phyloP scores from a whole-genome alignment of 2,797 vertebrate species.

The Cossypha heuglini region DNA sequence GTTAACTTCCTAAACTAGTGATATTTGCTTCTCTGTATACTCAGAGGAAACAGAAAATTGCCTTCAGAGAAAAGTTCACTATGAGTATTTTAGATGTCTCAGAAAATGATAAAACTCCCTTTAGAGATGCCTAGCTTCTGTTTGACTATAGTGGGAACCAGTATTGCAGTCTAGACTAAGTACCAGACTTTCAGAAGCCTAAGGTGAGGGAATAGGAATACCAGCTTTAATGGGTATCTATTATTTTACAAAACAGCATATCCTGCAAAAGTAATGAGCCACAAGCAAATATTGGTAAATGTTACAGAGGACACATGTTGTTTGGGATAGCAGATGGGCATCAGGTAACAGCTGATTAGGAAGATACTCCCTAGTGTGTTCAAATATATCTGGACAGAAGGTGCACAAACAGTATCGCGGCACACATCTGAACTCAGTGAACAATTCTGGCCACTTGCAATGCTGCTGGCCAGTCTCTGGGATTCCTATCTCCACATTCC shows the following conservation, averaged over 20 bases:
- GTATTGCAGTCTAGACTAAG: background rate
- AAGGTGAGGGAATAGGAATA: background rate
- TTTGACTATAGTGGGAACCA: background rate
- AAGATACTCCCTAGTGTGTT: slow-evolving; percentile 16
- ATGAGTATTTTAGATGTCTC: background rate
- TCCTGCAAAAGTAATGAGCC: background rate
- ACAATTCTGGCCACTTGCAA: background rate
- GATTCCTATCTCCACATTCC: background rate
- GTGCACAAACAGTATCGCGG: background rate
- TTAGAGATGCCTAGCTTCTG: background rate
- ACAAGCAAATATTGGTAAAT: background rate
- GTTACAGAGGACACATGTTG: background rate
- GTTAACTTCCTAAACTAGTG: background rate
- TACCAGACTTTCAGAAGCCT: background rate
- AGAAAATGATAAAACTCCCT: background rate
- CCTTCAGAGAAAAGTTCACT: background rate
- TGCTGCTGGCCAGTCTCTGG: background rate
- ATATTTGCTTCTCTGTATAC: background rate
- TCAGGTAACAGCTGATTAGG: slow-evolving; percentile 44
- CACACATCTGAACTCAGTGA: slow-evolving; percentile 10
- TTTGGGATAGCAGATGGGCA: slow-evolving; percentile 35
- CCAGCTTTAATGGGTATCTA: background rate
- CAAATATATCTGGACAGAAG: slow-evolving; percentile 49
- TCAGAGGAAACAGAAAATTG: background rate
- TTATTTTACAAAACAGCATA: background rate